Evolutionary conservation across 2,888 invertebrate genomes (phyloP), one percentile per base, ranked within the genome.

Genomic region (Azorinus chamasolen): DNA sequence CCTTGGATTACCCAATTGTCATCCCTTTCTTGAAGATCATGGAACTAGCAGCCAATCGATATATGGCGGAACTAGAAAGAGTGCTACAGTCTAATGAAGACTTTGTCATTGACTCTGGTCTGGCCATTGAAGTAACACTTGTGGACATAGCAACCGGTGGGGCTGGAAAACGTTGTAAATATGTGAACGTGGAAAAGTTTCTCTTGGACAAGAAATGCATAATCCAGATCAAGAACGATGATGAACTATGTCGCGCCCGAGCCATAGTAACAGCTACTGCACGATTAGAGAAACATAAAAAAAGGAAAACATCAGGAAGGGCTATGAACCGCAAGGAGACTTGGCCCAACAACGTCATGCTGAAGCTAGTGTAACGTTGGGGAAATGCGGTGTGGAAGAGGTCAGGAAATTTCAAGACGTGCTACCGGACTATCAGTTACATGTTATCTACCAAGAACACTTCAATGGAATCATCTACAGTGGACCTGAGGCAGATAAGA

Each of bases 141-240:
- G 69, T 70, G 20, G 50, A 50, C 41, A 46, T 72, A 27, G 64
- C 64, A 24, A 41, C 14, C 16, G 77, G 77, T 39, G 77, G 69
- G 10, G 61, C 53, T 8, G 22, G 46, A 43, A 68, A 69, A 65
- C 8, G 55, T 24, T 59, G 61, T 39, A 54, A 65, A n/a, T 79
- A 57, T n/a, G n/a, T n/a, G n/a, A n/a, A n/a, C n/a, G n/a, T n/a
- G n/a, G n/a, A n/a, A n/a, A n/a, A n/a, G 66, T 45, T 55, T 25
- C 37, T 79, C 3, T 41, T 54, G 63, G 62, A 70, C 6, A 70
- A 79, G 22, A 24, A 41, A 57, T 41, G 71, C 39, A 50, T 79
- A 16, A 65, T 79, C 22, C 43, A n/a, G n/a, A n/a, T n/a, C n/a
- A n/a, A n/a, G n/a, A n/a, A n/a, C n/a, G n/a, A n/a, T n/a, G n/a